Conservation (phyloP, 2,113 vertebrate species). For the Andinoacara biseriatus region DNA sequence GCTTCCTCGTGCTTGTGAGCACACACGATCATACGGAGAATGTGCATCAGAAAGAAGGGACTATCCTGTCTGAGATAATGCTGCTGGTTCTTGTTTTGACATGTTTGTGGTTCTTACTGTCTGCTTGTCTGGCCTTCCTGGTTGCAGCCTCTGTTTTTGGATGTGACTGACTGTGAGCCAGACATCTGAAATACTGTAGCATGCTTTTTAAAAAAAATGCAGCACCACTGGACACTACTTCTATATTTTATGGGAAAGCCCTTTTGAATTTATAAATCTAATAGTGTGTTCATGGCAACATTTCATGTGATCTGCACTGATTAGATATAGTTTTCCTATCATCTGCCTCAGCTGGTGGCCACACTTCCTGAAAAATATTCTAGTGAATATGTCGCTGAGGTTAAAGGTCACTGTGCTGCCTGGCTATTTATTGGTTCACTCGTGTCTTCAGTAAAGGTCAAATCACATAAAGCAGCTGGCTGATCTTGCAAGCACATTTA, state of each 20-base stretch:
- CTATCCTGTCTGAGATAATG: constrained; percentile 26
- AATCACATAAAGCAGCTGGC: constrained; percentile 66
- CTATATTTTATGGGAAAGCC: constrained; percentile 49
- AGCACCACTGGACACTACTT: constrained; percentile 27
- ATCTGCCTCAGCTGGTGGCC: constrained; percentile 29
- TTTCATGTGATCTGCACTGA: constrained; percentile 12
- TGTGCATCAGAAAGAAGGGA: constrained; percentile 12
- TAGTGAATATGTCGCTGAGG: constrained; percentile 51
- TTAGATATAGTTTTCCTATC: constrained; percentile 16
- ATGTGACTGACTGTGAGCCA: constrained; percentile 23
- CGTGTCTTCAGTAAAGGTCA: constrained; percentile 62
- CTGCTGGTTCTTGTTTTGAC: constrained; percentile 61
- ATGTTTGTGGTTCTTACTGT: constrained; percentile 24
- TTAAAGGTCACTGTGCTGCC: constrained; percentile 57
- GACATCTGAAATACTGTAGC: constrained; percentile 37
- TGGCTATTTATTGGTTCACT: constrained; percentile 67
- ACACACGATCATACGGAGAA: background rate
- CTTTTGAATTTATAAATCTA: constrained; percentile 28
- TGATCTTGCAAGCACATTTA: constrained; percentile 45
- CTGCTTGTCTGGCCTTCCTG: constrained; percentile 17
- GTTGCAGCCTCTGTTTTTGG: constrained; percentile 34
- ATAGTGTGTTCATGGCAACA: constrained; percentile 1
- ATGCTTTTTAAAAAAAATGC: constrained; percentile 46
- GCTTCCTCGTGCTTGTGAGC: background rate
- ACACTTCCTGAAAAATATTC: constrained; percentile 54